Percentiles rank a stretch among this genome's conserved stretches.
Evolutionary conservation across 1,140 invertebrate species (phyloP).

Genomic region (Meloidogyne floridensis): DNA sequence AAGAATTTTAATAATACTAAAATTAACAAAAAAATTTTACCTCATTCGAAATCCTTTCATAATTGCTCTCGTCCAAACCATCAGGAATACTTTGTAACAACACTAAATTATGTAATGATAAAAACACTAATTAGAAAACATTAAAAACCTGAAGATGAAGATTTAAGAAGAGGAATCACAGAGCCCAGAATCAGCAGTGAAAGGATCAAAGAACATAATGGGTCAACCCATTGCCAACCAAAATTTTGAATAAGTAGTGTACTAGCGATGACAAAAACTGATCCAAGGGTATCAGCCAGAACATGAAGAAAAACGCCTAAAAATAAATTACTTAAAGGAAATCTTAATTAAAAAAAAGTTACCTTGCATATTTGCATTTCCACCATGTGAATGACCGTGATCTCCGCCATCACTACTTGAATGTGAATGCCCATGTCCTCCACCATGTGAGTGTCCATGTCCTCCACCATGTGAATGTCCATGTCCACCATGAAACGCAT

Average conservation of each 20-base stretch:
- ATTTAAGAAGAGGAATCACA: slow-evolving; percentile 68
- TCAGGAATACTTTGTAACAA: slow-evolving; percentile 66
- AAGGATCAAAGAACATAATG: slow-evolving; percentile 73
- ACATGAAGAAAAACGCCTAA: slow-evolving; percentile 73
- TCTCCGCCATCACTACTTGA: slow-evolving; percentile 47
- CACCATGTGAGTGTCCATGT: slow-evolving; percentile 65
- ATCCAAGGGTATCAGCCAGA: slow-evolving; percentile 73
- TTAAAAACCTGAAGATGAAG: background rate
- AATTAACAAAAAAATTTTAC: slow-evolving; percentile 16
- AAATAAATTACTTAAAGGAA: slow-evolving; percentile 48
- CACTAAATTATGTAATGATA: slow-evolving; percentile 66
- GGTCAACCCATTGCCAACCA: slow-evolving; percentile 73
- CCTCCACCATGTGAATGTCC: slow-evolving; percentile 61
- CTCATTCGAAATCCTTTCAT: slow-evolving; percentile 41
- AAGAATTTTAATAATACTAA: slow-evolving; percentile 22
- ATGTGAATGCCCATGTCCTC: slow-evolving; percentile 58
- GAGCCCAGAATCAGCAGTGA: slow-evolving; percentile 71
- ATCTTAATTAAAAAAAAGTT: slow-evolving; percentile 42
- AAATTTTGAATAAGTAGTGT: slow-evolving; percentile 72
- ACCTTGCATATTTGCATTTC: slow-evolving; percentile 73
- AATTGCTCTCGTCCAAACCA: slow-evolving; percentile 47
- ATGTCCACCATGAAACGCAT: slow-evolving; percentile 69
- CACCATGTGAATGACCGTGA: slow-evolving; percentile 20
- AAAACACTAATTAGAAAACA: slow-evolving; percentile 61
- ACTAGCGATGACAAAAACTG: slow-evolving; percentile 73